phyloP scores from a whole-genome alignment of 2,113 vertebrate species.

The Vulpes lagopus region DNA sequence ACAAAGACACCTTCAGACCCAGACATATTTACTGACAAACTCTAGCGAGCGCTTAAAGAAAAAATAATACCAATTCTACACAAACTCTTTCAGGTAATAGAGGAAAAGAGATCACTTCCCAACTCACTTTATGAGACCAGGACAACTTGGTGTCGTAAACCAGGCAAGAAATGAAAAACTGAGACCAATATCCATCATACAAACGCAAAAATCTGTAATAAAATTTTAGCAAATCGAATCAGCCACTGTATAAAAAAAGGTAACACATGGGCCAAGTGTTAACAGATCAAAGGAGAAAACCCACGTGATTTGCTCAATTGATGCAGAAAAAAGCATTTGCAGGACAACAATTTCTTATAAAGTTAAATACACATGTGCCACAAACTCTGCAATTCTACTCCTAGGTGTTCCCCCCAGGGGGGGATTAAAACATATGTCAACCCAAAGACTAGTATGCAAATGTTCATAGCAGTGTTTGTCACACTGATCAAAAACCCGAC shows the following conservation, averaged over 20 bases:
- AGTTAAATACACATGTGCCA: neutral
- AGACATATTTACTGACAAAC: neutral
- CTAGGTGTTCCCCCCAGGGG: neutral
- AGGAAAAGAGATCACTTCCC: neutral
- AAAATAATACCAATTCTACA: neutral
- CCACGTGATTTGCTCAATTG: neutral
- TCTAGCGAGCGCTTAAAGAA: neutral
- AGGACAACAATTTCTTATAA: neutral
- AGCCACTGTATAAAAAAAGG: neutral
- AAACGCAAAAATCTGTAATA: neutral
- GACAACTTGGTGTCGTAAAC: neutral
- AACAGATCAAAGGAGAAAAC: neutral
- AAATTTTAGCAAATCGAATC: neutral
- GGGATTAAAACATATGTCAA: neutral
- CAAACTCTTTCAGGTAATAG: neutral
- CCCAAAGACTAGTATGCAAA: neutral
- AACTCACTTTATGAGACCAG: neutral
- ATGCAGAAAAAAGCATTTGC: neutral
- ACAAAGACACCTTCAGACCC: neutral
- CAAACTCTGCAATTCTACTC: neutral
- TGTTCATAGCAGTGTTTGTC: neutral
- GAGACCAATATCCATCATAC: neutral
- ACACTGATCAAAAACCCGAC: neutral
- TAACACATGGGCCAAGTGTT: neutral
- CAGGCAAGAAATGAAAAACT: conserved; percentile 12